Base-by-base conservation (phyloP, 2,113 vertebrate genomes). In the Larimichthys crocea region DNA sequence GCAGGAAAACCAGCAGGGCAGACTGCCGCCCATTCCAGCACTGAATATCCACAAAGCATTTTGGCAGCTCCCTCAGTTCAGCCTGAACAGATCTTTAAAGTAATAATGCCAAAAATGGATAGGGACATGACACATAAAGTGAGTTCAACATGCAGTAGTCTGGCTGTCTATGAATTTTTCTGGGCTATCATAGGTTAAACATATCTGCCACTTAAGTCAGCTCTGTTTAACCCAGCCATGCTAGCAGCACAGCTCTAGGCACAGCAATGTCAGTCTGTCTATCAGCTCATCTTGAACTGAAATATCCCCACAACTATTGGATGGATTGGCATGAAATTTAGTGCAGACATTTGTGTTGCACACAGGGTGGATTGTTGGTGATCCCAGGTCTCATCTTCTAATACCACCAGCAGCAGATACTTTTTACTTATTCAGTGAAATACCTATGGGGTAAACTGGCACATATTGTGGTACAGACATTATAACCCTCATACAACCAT, bases 1-100 rank as follows among this genome's bases (percentile, higher is more conserved):
- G 74, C 63, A 76, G 76, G 82, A 61, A 79, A 85, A 64, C 29
- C 80, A 92, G 69, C 76, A 74, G 69, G 70, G 79, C 20, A 70
- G 57, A 56, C 71, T 65, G 56, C 65, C 3, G 26, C 75, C 72
- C 81, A 79, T 83, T 83, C 83, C 40, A 69, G 40, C 61, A 72
- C 49, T 67, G 70, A 83, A 81, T 61, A 78, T 52, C 74, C 74
- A 72, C 61, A 83, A 89, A 88, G 61, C 50, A 52, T 79, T 48
- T 79, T 88, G 84, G 87, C 80, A 86, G 63, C 74, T 85, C n/a
- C 16, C 42, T 71, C 42, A 44, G 26, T 63, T 40, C 44, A 76
- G 53, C 52, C 22, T 55, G 24, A 89, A 40, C 56, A 66, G 56
- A 64, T 22, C 60, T 74, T 85, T 44, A 50, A 31, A 26, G 57